These are phyloP conservation scores for Promerops cafer DNA, from an alignment of 2,113 vertebrate species.

Conservation along the genomic window DNA sequence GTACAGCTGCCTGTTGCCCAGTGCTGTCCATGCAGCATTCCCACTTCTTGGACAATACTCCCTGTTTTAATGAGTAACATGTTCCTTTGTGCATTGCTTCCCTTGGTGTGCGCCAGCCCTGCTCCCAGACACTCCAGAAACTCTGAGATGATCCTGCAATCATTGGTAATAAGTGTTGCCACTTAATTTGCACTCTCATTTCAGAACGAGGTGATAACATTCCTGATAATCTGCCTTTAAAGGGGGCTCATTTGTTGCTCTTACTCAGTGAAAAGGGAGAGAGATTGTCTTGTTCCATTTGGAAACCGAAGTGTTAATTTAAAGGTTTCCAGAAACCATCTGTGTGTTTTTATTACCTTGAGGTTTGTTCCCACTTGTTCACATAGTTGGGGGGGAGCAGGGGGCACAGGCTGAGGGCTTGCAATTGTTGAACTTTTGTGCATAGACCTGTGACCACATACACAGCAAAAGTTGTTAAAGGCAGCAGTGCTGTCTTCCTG, in stretches of 20 bases:
- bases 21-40: accelerated
- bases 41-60: background rate
- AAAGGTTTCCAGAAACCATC: background rate
- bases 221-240: background rate
- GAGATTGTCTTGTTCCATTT: background rate
- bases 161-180: background rate
- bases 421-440: background rate
- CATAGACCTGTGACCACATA: background rate
- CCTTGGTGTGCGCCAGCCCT: background rate
- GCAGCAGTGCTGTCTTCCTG: background rate
- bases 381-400: background rate
- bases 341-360: background rate
- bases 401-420: background rate
- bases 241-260: background rate
- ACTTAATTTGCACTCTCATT: background rate
- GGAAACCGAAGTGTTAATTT: conserved; percentile 3
- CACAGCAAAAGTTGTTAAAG: background rate
- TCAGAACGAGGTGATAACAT: background rate
- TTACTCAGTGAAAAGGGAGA: background rate
- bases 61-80: background rate
- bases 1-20: background rate
- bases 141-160: background rate
- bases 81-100: background rate
- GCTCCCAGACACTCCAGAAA: background rate
- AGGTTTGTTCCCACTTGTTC: background rate